Percentiles rank a stretch among this genome's conserved stretches.
phyloP scores from a whole-genome alignment of 2,797 vertebrate species.

The Otolemur crassicaudatus region DNA sequence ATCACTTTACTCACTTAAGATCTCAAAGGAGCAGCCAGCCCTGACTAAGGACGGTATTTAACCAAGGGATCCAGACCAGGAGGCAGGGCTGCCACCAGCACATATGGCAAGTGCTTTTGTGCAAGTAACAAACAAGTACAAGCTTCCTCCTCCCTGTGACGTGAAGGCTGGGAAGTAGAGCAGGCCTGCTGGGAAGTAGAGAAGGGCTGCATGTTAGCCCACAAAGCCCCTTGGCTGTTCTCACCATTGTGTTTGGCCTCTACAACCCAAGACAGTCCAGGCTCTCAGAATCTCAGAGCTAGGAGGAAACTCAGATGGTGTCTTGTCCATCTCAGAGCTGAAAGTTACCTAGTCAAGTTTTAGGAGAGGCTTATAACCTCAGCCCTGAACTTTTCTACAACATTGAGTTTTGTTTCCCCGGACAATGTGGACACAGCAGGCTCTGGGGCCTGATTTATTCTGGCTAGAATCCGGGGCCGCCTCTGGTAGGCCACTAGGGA shows the following conservation, averaged over 20 bases:
- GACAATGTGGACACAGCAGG: background rate
- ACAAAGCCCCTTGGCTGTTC: background rate
- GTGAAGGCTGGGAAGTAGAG: background rate
- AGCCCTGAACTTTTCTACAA: background rate
- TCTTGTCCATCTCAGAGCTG: background rate
- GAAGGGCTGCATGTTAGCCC: background rate
- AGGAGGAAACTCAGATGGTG: background rate
- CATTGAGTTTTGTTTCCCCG: background rate
- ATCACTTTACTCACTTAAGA: background rate
- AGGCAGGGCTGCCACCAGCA: background rate
- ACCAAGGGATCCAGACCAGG: background rate
- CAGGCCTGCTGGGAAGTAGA: background rate
- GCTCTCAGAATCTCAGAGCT: background rate
- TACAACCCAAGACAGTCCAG: background rate
- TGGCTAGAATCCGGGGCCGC: background rate
- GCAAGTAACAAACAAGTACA: background rate
- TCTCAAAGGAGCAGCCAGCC: background rate
- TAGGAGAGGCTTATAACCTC: background rate
- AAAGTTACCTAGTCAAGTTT: background rate
- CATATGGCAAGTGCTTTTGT: background rate
- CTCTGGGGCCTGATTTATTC: background rate
- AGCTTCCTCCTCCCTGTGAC: background rate
- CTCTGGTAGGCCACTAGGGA: background rate
- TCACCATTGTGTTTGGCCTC: background rate
- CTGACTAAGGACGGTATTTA: background rate